Conservation (phyloP, 2,113 vertebrate genomes). For the Peromyscus californicus region DNA sequence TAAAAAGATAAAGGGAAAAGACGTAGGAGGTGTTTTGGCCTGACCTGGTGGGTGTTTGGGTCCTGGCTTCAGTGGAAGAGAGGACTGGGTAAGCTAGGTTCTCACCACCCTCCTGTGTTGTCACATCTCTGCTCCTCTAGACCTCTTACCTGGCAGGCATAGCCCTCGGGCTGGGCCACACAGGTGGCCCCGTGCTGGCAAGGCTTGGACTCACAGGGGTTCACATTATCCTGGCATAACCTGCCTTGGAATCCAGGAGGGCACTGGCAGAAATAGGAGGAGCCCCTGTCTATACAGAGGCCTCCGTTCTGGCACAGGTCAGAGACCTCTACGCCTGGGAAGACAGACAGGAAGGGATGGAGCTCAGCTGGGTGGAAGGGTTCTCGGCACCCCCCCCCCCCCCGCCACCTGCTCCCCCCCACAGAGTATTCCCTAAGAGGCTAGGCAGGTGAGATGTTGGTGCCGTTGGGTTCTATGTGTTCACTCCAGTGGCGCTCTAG, state of each 20-base stretch:
- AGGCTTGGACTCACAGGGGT: constrained; percentile 77
- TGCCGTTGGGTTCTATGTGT: neutral
- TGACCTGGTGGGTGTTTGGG: neutral
- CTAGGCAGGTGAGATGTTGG: no score
- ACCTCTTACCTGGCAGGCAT: constrained; percentile 81
- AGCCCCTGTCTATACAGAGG: constrained; percentile 66
- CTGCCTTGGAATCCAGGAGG: constrained; percentile 81
- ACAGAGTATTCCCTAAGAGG: neutral
- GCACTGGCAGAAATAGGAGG: constrained; percentile 82
- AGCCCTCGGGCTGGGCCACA: constrained; percentile 65
- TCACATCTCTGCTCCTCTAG: neutral
- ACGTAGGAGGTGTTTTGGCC: neutral
- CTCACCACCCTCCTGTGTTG: neutral
- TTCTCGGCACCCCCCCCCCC: neutral
- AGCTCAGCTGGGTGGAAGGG: neutral
- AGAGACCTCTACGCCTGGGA: constrained; percentile 73
- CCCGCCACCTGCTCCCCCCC: no score
- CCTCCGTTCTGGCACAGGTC: constrained; percentile 84
- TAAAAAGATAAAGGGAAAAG: neutral
- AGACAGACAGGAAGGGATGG: neutral
- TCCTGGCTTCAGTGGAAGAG: neutral
- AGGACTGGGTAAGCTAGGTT: neutral
- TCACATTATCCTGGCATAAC: constrained; percentile 77
- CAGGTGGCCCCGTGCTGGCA: constrained; percentile 85
- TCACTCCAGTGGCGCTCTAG: neutral